Evolutionary conservation across 2,797 vertebrate species (phyloP).

Genomic region (Chloroceryle amazona): DNA sequence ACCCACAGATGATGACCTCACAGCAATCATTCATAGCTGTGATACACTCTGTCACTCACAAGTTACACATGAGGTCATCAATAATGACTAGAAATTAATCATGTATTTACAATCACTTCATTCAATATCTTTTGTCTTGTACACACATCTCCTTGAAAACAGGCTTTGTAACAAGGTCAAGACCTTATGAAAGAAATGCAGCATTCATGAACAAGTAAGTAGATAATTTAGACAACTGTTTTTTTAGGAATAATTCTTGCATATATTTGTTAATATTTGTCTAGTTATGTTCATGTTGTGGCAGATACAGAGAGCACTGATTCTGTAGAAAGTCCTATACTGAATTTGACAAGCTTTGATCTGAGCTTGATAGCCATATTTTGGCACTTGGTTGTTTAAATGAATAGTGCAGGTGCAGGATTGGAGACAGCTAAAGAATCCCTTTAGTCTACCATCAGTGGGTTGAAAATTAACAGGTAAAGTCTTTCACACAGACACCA

Average conservation of each 20-base stretch:
- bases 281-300: neutral
- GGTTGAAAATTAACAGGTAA: neutral
- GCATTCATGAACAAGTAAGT: neutral
- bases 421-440: neutral
- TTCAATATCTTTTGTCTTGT: neutral
- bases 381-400: neutral
- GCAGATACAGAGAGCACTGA: neutral
- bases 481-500: neutral
- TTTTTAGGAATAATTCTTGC: neutral
- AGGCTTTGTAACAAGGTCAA: neutral
- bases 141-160: neutral
- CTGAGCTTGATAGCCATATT: neutral
- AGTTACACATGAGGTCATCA: constrained; percentile 5
- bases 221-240: neutral
- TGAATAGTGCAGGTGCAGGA: neutral
- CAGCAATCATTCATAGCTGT: neutral
- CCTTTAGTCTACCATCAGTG: neutral
- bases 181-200: neutral
- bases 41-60: neutral
- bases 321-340: neutral
- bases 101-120: constrained; percentile 19
- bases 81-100: constrained; percentile 44
- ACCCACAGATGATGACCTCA: neutral
- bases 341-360: neutral
- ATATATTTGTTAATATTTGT: neutral